Evolutionary conservation across 2,888 invertebrate genomes (phyloP), one percentile per base, ranked within the genome.

Genomic region (Vesta saturnalis): DNA sequence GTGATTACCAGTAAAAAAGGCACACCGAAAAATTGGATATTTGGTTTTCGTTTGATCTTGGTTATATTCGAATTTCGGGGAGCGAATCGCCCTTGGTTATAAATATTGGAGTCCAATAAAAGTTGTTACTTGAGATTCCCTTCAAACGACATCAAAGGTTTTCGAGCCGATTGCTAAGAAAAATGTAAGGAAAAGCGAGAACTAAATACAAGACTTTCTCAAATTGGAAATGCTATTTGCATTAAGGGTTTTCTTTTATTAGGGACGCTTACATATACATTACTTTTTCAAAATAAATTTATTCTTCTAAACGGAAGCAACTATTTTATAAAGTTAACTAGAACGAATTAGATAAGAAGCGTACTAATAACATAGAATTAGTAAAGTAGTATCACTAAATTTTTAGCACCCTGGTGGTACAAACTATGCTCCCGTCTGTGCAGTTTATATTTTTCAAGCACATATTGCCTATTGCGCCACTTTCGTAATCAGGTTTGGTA

Each of bases 31-130:
- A 79, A 79, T 79, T 78, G 79, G 79, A 79, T 80, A 80, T 80
- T 79, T 79, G 79, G 66, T 76, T 78, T 79, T 75, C 77, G 78
- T 80, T 80, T 80, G 80, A 80, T 80, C 77, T 79, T 77, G 73
- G 77, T 78, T 79, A 79, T 77, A 79, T 79, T 78, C 78, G 79
- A 78, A 79, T 79, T 79, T 79, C 73, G 74, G 60, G 66, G 73
- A 68, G 70, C 73, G 72, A 70, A 78, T 78, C 77, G 77, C 79
- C 78, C 77, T 72, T 74, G 78, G 81, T 81, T 83, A 83, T 83
- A 83, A 83, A 83, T 83, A 83, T 83, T 83, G 81, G 80, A 83
- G 82, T 79, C 82, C 82, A 82, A 82, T 83, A 82, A 82, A 82
- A 83, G 81, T 83, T 83, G 82, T 81, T 82, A 83, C 83, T 82